Evolutionary conservation across 2,888 invertebrate genomes (phyloP).

Genomic region (Chrysolina haemoptera): DNA sequence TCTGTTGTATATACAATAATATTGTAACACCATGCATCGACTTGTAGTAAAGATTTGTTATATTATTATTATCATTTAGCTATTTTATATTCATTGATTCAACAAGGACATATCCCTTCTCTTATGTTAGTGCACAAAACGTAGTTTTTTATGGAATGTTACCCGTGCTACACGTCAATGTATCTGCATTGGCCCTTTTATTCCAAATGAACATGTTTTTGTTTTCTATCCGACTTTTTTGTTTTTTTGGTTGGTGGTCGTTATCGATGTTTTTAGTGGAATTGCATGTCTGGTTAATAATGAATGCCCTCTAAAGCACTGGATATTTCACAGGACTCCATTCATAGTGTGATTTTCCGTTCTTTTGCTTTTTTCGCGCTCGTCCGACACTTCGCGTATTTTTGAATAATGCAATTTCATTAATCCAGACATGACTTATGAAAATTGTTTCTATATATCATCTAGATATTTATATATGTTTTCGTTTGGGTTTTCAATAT

Average conservation of each 20-base stretch:
- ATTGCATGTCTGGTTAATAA: slow-evolving; percentile 68
- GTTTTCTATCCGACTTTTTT: slow-evolving; percentile 54
- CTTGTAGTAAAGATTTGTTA: too few species aligned
- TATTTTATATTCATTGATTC: too few species aligned
- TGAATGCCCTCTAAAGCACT: slow-evolving; percentile 64
- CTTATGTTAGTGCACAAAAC: too few species aligned
- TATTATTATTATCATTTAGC: too few species aligned
- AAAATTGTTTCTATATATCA: not conserved
- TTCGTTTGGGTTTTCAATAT: too few species aligned
- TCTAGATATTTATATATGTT: not conserved
- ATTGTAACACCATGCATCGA: too few species aligned
- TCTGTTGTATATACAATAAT: too few species aligned
- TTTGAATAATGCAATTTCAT: slow-evolving; percentile 37
- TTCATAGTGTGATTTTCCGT: slow-evolving; percentile 65
- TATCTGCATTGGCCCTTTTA: slow-evolving; percentile 53
- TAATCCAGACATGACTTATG: slow-evolving; percentile 21
- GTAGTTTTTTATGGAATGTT: slow-evolving; percentile 2
- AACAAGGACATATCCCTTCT: too few species aligned
- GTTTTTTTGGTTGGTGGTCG: slow-evolving; percentile 63
- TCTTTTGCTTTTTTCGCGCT: slow-evolving; percentile 52
- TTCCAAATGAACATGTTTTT: slow-evolving; percentile 54
- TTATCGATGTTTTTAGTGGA: slow-evolving; percentile 70
- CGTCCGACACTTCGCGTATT: slow-evolving; percentile 39
- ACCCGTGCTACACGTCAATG: slow-evolving; percentile 42
- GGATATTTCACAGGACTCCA: slow-evolving; percentile 65